phyloP scores from a whole-genome alignment of 2,797 vertebrate species.

The Phoxinus dragarum region DNA sequence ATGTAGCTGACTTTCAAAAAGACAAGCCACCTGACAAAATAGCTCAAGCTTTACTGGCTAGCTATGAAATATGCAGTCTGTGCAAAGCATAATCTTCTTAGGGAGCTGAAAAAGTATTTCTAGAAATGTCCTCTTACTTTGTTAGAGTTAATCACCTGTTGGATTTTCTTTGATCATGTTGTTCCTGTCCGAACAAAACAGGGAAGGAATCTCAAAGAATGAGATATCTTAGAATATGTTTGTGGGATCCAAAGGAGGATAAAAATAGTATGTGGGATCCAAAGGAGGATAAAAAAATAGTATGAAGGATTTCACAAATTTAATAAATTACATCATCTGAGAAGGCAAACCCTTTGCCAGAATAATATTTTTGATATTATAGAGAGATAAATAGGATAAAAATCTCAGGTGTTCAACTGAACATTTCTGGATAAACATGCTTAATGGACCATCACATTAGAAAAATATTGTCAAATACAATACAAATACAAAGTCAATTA shows the following conservation, averaged over 20 bases:
- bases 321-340: slow-evolving; percentile 21
- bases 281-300: slow-evolving; percentile 2
- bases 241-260: slow-evolving; percentile 5
- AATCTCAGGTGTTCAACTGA: background rate
- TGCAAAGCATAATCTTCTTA: slow-evolving; percentile 59
- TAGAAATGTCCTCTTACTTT: slow-evolving; percentile 37
- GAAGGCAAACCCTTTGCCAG: background rate
- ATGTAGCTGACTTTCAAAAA: background rate
- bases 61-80: slow-evolving; percentile 28
- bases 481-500: too few species aligned
- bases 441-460: background rate
- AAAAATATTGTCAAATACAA: background rate
- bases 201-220: slow-evolving; percentile 30
- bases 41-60: background rate
- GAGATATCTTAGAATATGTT: slow-evolving; percentile 13
- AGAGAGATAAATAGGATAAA: background rate
- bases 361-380: background rate
- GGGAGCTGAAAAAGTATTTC: slow-evolving; percentile 35
- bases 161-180: slow-evolving; percentile 62
- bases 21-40: slow-evolving; percentile 20
- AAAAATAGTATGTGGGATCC: background rate
- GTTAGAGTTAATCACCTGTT: slow-evolving; percentile 45
- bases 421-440: background rate
- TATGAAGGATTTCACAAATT: background rate
- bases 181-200: slow-evolving; percentile 21